These are phyloP conservation scores for Prorops nasuta DNA, from an alignment of 1,140 invertebrate species.

Conservation along the genomic window DNA sequence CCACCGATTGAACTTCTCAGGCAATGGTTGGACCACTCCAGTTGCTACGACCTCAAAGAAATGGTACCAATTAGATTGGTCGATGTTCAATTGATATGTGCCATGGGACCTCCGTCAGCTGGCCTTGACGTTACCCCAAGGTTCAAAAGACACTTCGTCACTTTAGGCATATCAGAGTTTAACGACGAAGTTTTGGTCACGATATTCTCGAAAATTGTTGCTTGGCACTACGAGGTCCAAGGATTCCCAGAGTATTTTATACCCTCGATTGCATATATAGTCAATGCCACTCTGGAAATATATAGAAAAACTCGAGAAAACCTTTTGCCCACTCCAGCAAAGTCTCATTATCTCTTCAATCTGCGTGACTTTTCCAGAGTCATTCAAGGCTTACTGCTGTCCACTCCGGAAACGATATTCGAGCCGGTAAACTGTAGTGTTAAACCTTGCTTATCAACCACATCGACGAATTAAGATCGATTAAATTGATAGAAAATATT, in stretches of 20 bases:
- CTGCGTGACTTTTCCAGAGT: conserved; percentile 91
- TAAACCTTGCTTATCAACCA: too few species aligned
- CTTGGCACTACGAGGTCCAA: conserved; percentile 88
- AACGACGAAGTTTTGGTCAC: conserved; percentile 79
- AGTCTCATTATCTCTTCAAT: conserved; percentile 95
- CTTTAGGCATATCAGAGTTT: conserved; percentile 88
- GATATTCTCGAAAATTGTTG: conserved; percentile 87
- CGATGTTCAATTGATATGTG: conserved; percentile 83
- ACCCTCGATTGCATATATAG: conserved; percentile 80
- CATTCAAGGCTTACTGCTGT: conserved; percentile 65
- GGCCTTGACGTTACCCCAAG: conserved; percentile 82
- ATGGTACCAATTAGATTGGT: conserved; percentile 79
- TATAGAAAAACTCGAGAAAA: conserved; percentile 80
- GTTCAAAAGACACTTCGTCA: conserved; percentile 91
- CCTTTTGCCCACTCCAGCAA: conserved; percentile 86
- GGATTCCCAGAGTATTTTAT: conserved; percentile 90
- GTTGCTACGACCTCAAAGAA: conserved; percentile 91
- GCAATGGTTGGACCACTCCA: conserved; percentile 89
- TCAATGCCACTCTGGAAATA: conserved; percentile 78
- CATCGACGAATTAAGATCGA: too few species aligned
- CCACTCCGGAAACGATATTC: conserved; percentile 26
- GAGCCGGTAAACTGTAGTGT: conserved; percentile 37
- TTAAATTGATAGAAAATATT: too few species aligned
- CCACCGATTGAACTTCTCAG: conserved; percentile 90
- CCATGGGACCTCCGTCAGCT: conserved; percentile 85